Evolutionary conservation across 2,888 invertebrate species (phyloP).

Genomic region (Drosophila suboccidentalis): DNA sequence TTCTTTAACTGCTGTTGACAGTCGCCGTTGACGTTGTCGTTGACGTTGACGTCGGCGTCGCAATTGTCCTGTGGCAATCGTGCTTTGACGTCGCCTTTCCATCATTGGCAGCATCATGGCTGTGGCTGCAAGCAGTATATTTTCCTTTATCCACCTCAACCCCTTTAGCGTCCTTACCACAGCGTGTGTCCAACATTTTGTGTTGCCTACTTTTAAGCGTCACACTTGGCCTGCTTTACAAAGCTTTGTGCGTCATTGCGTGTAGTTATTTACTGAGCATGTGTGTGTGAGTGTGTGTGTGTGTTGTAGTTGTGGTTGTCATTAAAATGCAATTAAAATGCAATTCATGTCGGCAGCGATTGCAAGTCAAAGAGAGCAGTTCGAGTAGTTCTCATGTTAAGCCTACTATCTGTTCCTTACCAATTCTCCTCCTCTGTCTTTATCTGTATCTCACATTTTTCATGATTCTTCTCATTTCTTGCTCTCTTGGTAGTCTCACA

Average conservation of each 20-base stretch:
- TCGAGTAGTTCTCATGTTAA: conserved; percentile 2
- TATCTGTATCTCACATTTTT: background rate
- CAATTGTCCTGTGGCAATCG: conserved; percentile 3
- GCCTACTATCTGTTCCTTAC: background rate
- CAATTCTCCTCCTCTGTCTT: background rate
- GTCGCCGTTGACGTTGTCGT: conserved; percentile 9
- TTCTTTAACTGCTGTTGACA: conserved; percentile 34
- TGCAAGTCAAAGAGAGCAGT: conserved; percentile 13
- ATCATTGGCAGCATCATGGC: conserved; percentile 26
- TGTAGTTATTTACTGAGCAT: conserved; percentile 16
- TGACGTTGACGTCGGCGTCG: conserved; percentile 6
- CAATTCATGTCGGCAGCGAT: conserved; percentile 28
- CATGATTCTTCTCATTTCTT: background rate
- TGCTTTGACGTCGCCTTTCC: conserved; percentile 20
- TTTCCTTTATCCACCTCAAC: background rate
- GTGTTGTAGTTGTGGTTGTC: conserved; percentile 15
- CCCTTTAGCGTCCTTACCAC: background rate
- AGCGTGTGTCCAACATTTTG: conserved; percentile 10
- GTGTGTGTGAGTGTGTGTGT: conserved; percentile 4
- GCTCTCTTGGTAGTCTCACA: background rate
- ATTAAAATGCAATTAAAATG: conserved; percentile 51
- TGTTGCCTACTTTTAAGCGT: conserved; percentile 53
- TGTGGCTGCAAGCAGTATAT: background rate
- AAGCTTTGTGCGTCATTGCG: conserved; percentile 52
- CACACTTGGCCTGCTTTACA: conserved; percentile 25